Conservation (phyloP, 2,888 invertebrate genomes). For the Tetheella fluctuosa region DNA sequence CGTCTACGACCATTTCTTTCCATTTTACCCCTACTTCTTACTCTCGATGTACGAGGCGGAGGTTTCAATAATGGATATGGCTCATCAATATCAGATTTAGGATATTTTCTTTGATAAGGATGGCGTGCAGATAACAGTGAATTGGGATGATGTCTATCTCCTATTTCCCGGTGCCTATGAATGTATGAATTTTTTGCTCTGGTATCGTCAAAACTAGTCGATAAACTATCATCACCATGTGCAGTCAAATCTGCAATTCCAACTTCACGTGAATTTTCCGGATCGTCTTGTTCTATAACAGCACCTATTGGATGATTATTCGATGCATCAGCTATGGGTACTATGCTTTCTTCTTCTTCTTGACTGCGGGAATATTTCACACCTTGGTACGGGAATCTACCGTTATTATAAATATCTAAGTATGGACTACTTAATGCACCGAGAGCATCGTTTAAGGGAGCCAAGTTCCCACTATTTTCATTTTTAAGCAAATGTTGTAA, state of each 20-base stretch:
- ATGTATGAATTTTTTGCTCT: constrained; percentile 53
- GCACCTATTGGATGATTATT: constrained; percentile 77
- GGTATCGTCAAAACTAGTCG: constrained; percentile 51
- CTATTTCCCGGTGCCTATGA: constrained; percentile 47
- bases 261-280: constrained; percentile 55
- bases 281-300: constrained; percentile 74
- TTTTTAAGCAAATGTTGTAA: constrained; percentile 69
- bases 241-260: constrained; percentile 55
- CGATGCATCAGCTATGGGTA: constrained; percentile 73
- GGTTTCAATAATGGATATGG: constrained; percentile 78
- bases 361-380: constrained; percentile 78
- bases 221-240: constrained; percentile 51
- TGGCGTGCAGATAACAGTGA: constrained; percentile 53
- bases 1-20: constrained; percentile 62
- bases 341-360: constrained; percentile 74
- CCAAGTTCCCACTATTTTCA: constrained; percentile 57
- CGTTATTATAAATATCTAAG: constrained; percentile 65
- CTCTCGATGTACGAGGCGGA: constrained; percentile 58
- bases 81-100: constrained; percentile 61
- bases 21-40: constrained; percentile 41
- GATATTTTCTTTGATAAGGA: constrained; percentile 62
- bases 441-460: constrained; percentile 53
- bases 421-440: constrained; percentile 60
- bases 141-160: constrained; percentile 64
- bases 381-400: constrained; percentile 70